These are phyloP conservation scores for Parapristionchus giblindavisi DNA, from an alignment of 2,888 invertebrate genomes.

Conservation along the genomic window DNA sequence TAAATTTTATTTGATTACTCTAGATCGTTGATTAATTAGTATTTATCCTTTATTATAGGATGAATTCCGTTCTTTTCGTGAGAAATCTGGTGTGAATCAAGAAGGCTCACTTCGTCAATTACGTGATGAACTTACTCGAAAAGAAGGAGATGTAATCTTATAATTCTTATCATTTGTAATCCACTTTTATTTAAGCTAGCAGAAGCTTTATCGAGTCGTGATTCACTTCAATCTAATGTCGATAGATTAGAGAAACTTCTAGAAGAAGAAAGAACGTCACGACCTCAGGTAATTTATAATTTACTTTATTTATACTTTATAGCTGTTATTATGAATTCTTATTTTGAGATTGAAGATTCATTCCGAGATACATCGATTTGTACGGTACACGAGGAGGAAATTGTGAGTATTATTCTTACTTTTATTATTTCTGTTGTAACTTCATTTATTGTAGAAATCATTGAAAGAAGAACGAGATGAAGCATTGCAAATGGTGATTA, in stretches of 20 bases:
- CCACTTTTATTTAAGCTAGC: slow-evolving; percentile 14
- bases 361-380: slow-evolving; percentile 17
- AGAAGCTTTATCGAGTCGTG: neutral
- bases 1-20: neutral
- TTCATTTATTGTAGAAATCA: slow-evolving; percentile 4
- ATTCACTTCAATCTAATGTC: slow-evolving; percentile 7
- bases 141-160: slow-evolving; percentile 18
- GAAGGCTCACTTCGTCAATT: slow-evolving; percentile 13
- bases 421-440: neutral
- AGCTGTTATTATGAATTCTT: neutral
- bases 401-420: slow-evolving; percentile 10
- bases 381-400: slow-evolving; percentile 29
- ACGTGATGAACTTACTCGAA: slow-evolving; percentile 1
- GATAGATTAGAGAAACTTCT: slow-evolving; percentile 19
- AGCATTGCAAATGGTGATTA: slow-evolving; percentile 21
- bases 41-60: slow-evolving; percentile 1
- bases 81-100: neutral
- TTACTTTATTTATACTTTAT: neutral
- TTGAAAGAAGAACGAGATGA: slow-evolving; percentile 17
- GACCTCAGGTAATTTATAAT: neutral
- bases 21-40: neutral
- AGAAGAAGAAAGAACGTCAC: slow-evolving; percentile 17
- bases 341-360: slow-evolving; percentile 7
- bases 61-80: neutral
- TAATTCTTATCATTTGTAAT: neutral